Conservation (phyloP, 2,888 invertebrate genomes). For the Tipula lateralis region DNA sequence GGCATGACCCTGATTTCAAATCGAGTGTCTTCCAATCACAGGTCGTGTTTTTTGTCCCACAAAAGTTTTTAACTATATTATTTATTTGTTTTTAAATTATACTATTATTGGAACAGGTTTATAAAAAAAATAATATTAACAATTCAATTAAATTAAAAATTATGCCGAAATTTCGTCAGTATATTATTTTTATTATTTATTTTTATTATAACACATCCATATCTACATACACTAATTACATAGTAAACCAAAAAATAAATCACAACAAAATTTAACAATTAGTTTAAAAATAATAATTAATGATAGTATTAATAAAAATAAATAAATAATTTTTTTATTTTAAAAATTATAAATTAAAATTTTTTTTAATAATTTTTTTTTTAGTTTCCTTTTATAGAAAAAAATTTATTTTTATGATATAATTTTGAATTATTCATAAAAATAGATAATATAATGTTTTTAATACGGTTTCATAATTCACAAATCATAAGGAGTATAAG, state of each 20-base stretch:
- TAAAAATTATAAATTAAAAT: not conserved
- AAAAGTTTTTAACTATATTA: not conserved
- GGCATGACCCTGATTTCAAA: constrained; percentile 50
- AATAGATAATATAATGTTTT: not conserved
- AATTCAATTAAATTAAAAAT: not conserved
- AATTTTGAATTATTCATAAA: constrained; percentile 19
- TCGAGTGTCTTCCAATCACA: constrained; percentile 51
- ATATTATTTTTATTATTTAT: not conserved
- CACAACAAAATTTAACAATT: not conserved
- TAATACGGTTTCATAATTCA: constrained; percentile 19
- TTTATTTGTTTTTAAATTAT: constrained; percentile 19
- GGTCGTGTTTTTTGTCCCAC: constrained; percentile 43
- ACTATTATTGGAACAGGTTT: not conserved
- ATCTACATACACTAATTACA: not conserved
- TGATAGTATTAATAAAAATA: not conserved
- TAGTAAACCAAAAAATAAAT: no score
- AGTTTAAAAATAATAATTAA: not conserved
- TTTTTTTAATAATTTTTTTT: constrained; percentile 3
- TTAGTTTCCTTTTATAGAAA: not conserved
- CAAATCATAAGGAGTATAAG: not conserved
- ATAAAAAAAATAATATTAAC: not conserved
- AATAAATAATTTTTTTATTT: constrained; percentile 8
- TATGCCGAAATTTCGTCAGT: not conserved
- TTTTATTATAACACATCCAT: not conserved
- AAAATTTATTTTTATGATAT: not conserved